These are phyloP conservation scores for Anabacerthia variegaticeps DNA, from an alignment of 2,797 vertebrate species.

Conservation along the genomic window DNA sequence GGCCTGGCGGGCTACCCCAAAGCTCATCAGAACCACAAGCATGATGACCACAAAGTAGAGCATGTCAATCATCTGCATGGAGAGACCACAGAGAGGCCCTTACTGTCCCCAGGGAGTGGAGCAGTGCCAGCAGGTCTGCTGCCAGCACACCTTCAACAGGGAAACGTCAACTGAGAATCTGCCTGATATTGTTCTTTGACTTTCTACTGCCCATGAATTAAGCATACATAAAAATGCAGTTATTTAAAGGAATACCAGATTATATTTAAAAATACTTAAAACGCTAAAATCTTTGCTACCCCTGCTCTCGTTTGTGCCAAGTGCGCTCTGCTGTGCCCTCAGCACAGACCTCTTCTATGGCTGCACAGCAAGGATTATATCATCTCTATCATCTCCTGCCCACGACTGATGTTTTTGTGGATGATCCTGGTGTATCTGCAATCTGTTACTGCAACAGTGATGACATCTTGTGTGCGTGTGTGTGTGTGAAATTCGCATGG, in stretches of 20 bases:
- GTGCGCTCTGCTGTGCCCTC: neutral
- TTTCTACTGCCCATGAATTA: neutral
- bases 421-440: neutral
- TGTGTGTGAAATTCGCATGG: neutral
- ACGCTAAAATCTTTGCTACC: neutral
- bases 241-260: neutral
- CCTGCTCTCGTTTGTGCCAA: neutral
- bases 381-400: neutral
- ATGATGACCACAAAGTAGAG: constrained; percentile 99
- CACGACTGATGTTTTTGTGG: neutral
- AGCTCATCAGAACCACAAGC: constrained; percentile 99
- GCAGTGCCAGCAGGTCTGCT: neutral
- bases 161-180: neutral
- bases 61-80: constrained; percentile 96
- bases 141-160: neutral
- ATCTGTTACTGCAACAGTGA: neutral
- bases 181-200: neutral
- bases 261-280: neutral
- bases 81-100: neutral
- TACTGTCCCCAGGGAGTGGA: neutral
- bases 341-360: neutral
- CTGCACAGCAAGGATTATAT: neutral
- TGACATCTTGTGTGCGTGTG: neutral
- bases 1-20: constrained; percentile 95
- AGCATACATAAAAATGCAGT: neutral